These are phyloP conservation scores for Canis aureus DNA, from an alignment of 2,113 vertebrate species.

Conservation along the genomic window DNA sequence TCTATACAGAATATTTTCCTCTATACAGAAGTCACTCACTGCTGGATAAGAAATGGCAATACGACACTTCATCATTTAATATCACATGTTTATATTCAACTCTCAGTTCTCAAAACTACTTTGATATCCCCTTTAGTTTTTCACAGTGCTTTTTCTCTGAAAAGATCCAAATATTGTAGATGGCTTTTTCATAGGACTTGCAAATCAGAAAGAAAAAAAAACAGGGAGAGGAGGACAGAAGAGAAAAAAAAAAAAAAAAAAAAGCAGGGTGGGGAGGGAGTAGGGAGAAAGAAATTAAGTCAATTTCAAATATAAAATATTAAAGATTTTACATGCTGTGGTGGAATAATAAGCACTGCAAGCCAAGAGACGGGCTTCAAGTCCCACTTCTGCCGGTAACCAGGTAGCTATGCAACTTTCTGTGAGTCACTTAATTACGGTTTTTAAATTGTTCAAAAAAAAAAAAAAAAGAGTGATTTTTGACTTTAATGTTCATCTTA, in stretches of 20 bases:
- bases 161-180: not conserved
- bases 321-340: not conserved
- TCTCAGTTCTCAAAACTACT: slow-evolving; percentile 48
- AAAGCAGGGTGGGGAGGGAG: accelerated
- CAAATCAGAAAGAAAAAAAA: not conserved
- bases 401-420: not conserved
- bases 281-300: not conserved
- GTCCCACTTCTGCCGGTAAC: not conserved
- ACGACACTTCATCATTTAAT: not conserved
- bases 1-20: not conserved
- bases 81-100: slow-evolving; percentile 40
- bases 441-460: not conserved
- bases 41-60: not conserved
- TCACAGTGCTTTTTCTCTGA: slow-evolving; percentile 24
- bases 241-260: no score
- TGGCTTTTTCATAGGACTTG: slow-evolving; percentile 25
- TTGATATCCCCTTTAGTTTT: not conserved
- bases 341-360: not conserved
- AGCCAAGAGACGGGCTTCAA: slow-evolving; percentile 39
- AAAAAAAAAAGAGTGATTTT: slow-evolving; percentile 25
- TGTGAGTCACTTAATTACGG: slow-evolving; percentile 11
- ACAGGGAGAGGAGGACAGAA: not conserved
- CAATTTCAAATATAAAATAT: slow-evolving; percentile 53
- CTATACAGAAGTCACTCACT: not conserved
- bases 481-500: slow-evolving; percentile 26